A percentile compares a stretch with the other conserved stretches of the same genome.
These are phyloP conservation scores for Streptopelia turtur DNA, from an alignment of 2,797 vertebrate species.

Conservation along the genomic window DNA sequence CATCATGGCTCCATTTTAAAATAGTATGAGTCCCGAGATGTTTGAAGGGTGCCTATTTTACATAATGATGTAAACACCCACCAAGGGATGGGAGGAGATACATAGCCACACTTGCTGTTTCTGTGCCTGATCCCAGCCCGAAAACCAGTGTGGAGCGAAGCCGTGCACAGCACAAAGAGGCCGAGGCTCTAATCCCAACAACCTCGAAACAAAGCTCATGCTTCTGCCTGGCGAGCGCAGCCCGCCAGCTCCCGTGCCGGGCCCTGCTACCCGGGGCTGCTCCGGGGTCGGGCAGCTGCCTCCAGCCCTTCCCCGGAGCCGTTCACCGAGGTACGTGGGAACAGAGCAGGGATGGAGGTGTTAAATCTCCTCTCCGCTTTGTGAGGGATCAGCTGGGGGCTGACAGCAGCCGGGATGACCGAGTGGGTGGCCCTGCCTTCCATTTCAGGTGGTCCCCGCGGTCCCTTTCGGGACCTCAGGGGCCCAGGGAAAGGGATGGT, in stretches of 20 bases:
- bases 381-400: slow-evolving; percentile 63
- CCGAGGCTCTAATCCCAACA: not conserved
- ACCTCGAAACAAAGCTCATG: slow-evolving; percentile 20
- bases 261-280: not conserved
- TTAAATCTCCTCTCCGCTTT: slow-evolving; percentile 44
- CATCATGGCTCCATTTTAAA: slow-evolving; percentile 39
- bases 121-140: not conserved
- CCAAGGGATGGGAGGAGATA: slow-evolving; percentile 60
- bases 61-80: slow-evolving; percentile 62
- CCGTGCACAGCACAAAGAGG: slow-evolving; percentile 26
- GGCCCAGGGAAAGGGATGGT: slow-evolving; percentile 73
- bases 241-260: not conserved
- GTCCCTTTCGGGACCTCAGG: slow-evolving; percentile 73
- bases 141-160: not conserved
- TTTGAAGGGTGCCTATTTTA: slow-evolving; percentile 51
- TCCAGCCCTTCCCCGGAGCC: not conserved
- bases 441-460: slow-evolving; percentile 75
- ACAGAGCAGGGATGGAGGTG: slow-evolving; percentile 29
- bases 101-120: slow-evolving; percentile 5
- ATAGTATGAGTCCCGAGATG: not conserved
- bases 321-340: slow-evolving; percentile 72
- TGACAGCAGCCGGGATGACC: slow-evolving; percentile 62
- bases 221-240: not conserved
- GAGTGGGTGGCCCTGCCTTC: slow-evolving; percentile 76
- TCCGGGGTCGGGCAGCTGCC: not conserved